These are phyloP conservation scores for Hemitrygon akajei DNA, from an alignment of 2,797 vertebrate genomes.

Conservation along the genomic window DNA sequence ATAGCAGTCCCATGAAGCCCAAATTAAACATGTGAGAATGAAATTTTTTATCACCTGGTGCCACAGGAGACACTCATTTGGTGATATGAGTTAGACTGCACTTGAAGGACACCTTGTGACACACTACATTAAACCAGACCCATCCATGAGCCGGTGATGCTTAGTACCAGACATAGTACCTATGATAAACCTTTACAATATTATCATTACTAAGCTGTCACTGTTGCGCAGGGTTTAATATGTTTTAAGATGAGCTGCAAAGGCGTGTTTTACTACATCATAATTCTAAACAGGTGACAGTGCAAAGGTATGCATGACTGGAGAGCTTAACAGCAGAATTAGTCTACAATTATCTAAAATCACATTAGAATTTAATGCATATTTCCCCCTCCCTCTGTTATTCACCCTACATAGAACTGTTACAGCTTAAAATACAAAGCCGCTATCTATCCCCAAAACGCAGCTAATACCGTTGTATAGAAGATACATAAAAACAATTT, in stretches of 20 bases:
- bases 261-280: slow-evolving; percentile 20
- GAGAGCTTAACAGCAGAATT: not conserved
- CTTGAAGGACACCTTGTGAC: slow-evolving; percentile 27
- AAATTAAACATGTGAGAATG: slow-evolving; percentile 35
- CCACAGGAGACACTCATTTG: not conserved
- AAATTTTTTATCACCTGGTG: slow-evolving; percentile 20
- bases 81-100: slow-evolving; percentile 7
- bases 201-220: slow-evolving; percentile 35
- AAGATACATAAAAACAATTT: not conserved
- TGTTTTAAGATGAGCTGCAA: slow-evolving; percentile 25
- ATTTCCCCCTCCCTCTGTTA: not conserved
- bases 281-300: not conserved
- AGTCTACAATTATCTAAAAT: not conserved
- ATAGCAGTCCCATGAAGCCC: slow-evolving; percentile 33
- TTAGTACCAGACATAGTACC: not conserved
- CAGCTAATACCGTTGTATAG: not conserved
- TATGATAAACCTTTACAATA: slow-evolving; percentile 28
- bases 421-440: not conserved
- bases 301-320: slow-evolving; percentile 5
- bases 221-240: slow-evolving; percentile 26
- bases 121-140: slow-evolving; percentile 25
- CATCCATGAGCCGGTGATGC: not conserved
- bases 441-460: not conserved
- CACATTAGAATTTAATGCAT: not conserved
- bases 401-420: not conserved